phyloP scores from a whole-genome alignment of 2,113 vertebrate species.

The Gambusia affinis region DNA sequence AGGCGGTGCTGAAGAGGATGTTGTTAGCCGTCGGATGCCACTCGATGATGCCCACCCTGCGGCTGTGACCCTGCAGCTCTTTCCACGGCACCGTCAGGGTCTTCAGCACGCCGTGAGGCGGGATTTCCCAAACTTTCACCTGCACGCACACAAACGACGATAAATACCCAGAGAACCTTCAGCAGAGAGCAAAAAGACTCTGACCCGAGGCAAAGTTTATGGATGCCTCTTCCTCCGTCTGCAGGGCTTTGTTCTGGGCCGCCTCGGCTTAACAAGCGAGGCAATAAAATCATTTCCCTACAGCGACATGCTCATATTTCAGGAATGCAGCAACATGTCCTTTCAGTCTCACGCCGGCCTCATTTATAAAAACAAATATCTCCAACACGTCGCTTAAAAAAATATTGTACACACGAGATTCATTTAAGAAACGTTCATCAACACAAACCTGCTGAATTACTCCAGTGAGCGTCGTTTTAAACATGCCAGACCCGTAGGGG shows the following conservation, averaged over 20 bases:
- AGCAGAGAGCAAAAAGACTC: not conserved
- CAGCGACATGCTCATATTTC: constrained; percentile 22
- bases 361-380: too few species aligned
- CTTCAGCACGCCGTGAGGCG: constrained; percentile 81
- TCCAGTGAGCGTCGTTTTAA: too few species aligned
- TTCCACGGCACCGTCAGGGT: constrained; percentile 84
- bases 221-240: constrained; percentile 3
- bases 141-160: constrained; percentile 48
- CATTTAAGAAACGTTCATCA: too few species aligned
- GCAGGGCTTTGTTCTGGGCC: constrained; percentile 17
- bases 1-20: constrained; percentile 90
- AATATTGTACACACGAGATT: too few species aligned
- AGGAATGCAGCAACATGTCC: constrained; percentile 11
- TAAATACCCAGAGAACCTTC: not conserved
- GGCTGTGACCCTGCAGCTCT: constrained; percentile 86
- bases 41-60: constrained; percentile 90
- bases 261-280: constrained; percentile 23
- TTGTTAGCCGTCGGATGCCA: constrained; percentile 92
- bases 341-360: not conserved
- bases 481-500: too few species aligned
- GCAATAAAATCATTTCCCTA: constrained; percentile 44
- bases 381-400: too few species aligned
- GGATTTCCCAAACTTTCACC: constrained; percentile 95
- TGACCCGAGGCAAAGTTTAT: not conserved
- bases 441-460: too few species aligned